Percentiles rank a stretch among this genome's conserved stretches.
phyloP scores from a whole-genome alignment of 1,140 invertebrate genomes.

The Diorhabda sublineata region DNA sequence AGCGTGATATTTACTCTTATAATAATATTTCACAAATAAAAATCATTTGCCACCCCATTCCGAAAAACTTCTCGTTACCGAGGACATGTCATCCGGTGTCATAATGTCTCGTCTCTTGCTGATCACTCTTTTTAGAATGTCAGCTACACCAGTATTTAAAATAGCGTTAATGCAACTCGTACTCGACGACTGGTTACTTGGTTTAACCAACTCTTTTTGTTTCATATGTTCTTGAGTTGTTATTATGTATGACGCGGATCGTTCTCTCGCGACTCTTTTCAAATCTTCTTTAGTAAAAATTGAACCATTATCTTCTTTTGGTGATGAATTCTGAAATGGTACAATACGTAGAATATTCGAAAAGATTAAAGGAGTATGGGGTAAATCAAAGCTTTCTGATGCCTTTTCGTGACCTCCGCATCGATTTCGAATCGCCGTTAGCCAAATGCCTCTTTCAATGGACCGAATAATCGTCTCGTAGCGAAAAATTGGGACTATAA shows the following conservation, averaged over 20 bases:
- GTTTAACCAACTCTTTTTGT: conserved; percentile 31
- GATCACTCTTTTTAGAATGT: conserved; percentile 44
- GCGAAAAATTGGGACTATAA: too few relatives aligned
- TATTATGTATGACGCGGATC: conserved; percentile 37
- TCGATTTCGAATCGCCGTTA: too few relatives aligned
- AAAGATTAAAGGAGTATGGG: too few relatives aligned
- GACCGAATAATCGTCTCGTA: too few relatives aligned
- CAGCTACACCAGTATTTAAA: conserved; percentile 42
- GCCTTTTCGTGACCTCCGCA: too few relatives aligned
- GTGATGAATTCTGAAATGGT: conserved; percentile 22
- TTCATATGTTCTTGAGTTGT: conserved; percentile 31
- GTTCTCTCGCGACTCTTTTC: conserved; percentile 25
- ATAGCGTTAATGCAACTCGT: conserved; percentile 45
- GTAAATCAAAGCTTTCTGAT: too few relatives aligned
- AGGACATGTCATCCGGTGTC: conserved; percentile 30
- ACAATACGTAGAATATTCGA: too few relatives aligned
- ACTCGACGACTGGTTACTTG: conserved; percentile 37
- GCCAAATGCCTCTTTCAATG: too few relatives aligned
- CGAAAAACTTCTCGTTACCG: conserved; percentile 36
- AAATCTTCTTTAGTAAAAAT: conserved; percentile 7
- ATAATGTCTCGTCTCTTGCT: conserved; percentile 39
- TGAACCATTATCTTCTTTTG: conserved; percentile 28
- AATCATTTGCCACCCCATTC: conserved; percentile 31
- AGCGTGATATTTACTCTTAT: conserved; percentile 16
- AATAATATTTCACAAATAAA: conserved; percentile 18